phyloP scores from a whole-genome alignment of 2,113 vertebrate genomes.

The Neodon shergylaensis region DNA sequence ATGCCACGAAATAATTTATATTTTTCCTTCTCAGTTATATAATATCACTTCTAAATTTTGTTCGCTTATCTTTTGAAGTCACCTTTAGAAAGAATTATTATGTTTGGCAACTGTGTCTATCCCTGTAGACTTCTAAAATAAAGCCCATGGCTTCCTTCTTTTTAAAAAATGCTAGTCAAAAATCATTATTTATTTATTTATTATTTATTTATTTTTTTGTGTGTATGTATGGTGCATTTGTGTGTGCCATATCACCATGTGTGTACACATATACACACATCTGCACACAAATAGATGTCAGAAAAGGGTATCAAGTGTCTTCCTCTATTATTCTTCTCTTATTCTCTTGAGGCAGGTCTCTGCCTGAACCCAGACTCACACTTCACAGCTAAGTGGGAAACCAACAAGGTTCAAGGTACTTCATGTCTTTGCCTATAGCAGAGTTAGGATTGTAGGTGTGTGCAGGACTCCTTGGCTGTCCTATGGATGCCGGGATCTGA shows the following conservation, averaged over 20 bases:
- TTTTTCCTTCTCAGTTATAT: background rate
- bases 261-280: too few species aligned
- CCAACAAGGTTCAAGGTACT: background rate
- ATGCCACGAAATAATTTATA: constrained; percentile 14
- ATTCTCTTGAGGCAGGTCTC: background rate
- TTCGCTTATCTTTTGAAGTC: background rate
- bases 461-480: too few species aligned
- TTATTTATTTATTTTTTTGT: background rate
- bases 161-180: background rate
- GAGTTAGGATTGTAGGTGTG: background rate
- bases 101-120: background rate
- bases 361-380: background rate
- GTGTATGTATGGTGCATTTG: background rate
- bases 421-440: background rate
- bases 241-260: background rate
- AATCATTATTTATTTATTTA: background rate
- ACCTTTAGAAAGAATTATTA: background rate
- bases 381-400: background rate
- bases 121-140: background rate
- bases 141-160: background rate
- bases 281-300: background rate
- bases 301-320: background rate
- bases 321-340: background rate
- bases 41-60: constrained; percentile 21
- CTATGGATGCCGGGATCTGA: background rate